Evolutionary conservation across 2,113 vertebrate genomes (phyloP).

Genomic region (Psittacula cyanocephala): DNA sequence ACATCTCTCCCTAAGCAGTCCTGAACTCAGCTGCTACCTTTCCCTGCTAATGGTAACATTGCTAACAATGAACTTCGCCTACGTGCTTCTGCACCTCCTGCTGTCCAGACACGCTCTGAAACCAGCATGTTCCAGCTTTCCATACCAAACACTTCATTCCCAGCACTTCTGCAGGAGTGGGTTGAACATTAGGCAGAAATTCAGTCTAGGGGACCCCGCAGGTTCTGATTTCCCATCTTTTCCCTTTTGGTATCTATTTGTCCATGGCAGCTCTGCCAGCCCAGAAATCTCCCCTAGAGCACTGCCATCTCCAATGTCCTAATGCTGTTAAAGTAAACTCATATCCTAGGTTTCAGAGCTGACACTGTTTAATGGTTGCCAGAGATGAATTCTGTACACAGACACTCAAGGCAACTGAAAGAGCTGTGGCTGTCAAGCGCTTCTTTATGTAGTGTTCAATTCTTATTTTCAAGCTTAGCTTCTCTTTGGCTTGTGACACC

Average conservation of each 20-base stretch:
- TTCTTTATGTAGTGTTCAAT: not conserved
- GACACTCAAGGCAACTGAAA: not conserved
- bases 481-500: not conserved
- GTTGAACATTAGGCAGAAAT: not conserved
- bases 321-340: not conserved
- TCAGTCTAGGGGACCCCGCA: not conserved
- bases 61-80: not conserved
- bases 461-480: not conserved
- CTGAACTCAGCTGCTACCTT: constrained; percentile 17
- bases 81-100: not conserved
- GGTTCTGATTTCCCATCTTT: not conserved
- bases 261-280: not conserved
- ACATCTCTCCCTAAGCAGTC: constrained; percentile 9
- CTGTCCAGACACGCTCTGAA: not conserved
- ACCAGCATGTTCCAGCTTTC: not conserved
- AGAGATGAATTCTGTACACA: constrained; percentile 2
- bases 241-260: not conserved
- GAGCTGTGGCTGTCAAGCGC: not conserved
- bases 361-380: not conserved
- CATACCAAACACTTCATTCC: not conserved
- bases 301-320: not conserved
- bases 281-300: not conserved
- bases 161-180: not conserved
- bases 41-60: not conserved
- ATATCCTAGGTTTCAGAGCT: not conserved